Evolutionary conservation across 2,888 invertebrate genomes (phyloP).

Genomic region (Brachylomia viminalis): DNA sequence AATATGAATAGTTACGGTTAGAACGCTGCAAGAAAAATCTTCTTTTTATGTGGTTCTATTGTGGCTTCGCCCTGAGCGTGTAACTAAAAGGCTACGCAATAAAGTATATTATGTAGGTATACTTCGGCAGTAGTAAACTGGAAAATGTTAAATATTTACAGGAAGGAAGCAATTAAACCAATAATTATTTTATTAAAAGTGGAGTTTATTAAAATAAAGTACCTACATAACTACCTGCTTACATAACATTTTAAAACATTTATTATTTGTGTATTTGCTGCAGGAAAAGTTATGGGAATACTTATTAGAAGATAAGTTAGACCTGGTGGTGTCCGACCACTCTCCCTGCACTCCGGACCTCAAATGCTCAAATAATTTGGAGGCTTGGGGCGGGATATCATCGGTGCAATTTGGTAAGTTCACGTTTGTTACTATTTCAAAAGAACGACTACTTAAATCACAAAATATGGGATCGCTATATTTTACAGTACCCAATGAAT

Average conservation of each 20-base stretch:
- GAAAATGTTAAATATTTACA: background rate
- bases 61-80: background rate
- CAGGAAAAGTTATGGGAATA: conserved; percentile 92
- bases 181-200: background rate
- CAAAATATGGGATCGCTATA: background rate
- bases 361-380: conserved; percentile 92
- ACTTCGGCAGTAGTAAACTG: background rate
- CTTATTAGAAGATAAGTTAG: conserved; percentile 89
- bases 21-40: background rate
- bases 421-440: background rate
- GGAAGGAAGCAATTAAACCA: background rate
- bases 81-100: background rate
- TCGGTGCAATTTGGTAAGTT: conserved; percentile 92
- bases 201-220: background rate
- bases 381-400: conserved; percentile 94
- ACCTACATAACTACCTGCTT: too few relatives aligned
- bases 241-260: background rate
- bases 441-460: background rate
- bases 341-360: conserved; percentile 92
- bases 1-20: background rate
- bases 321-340: conserved; percentile 93
- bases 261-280: conserved; percentile 27
- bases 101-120: background rate
- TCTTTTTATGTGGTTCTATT: background rate
- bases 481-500: background rate